Conservation (phyloP, 2,797 vertebrate species). For the Denticeps clupeoides region DNA sequence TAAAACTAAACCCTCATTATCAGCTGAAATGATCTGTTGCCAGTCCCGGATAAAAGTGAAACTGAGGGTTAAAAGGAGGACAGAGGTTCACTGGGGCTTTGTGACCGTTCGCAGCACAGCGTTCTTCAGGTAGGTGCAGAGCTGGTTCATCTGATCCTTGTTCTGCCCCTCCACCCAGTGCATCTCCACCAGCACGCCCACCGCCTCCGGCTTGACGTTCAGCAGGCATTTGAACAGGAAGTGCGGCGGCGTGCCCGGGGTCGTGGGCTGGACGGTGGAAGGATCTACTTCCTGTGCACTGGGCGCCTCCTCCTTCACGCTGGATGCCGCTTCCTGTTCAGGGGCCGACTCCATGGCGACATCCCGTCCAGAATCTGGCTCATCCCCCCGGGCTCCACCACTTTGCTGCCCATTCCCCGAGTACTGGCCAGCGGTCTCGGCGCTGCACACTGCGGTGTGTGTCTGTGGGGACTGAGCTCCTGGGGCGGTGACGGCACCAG, state of each 20-base stretch:
- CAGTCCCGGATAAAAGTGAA: no score
- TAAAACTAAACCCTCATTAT: no score
- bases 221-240: constrained; percentile 90
- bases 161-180: constrained; percentile 93
- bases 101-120: constrained; percentile 70
- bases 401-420: constrained; percentile 7
- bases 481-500: constrained; percentile 47
- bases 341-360: constrained; percentile 31
- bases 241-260: constrained; percentile 28
- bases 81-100: constrained; percentile 35
- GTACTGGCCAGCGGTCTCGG: constrained; percentile 12
- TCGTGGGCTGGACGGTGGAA: constrained; percentile 22
- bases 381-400: constrained; percentile 41
- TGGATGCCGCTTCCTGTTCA: no score
- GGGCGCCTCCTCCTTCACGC: constrained; percentile 6
- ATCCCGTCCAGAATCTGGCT: constrained; percentile 6
- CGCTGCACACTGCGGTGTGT: background rate
- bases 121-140: constrained; percentile 87
- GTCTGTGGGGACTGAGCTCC: constrained; percentile 8
- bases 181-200: constrained; percentile 72
- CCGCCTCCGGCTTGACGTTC: constrained; percentile 73
- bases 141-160: constrained; percentile 96
- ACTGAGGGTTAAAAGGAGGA: no score
- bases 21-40: no score
- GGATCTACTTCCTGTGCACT: constrained; percentile 17